Base-by-base conservation (phyloP, 2,797 vertebrate genomes). In the Molossus molossus region DNA sequence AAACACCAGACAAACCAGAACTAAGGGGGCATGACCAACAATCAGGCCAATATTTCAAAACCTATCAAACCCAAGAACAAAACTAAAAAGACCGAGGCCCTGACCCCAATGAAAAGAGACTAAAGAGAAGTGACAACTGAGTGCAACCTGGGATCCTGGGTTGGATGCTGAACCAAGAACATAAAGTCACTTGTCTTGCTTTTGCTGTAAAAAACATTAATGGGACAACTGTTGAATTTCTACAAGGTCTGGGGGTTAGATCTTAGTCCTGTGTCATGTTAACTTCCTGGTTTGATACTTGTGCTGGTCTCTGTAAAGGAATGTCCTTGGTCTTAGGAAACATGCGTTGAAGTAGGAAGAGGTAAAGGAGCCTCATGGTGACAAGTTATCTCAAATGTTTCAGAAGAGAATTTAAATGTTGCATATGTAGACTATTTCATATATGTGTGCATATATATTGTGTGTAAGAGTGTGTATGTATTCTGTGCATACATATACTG, bases 261-360 rank as follows among this genome's bases (percentile, higher is more conserved):
- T 25, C 21, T 33, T 0, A 27, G 45, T 40, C 13, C n/a, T 76
- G 1, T 1, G 6, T 13, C 1, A 3, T 12, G 45, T 15, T 29
- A 37, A 45, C 40, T 48, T 81, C 70, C 48, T 15, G 0, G 29
- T 15, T 60, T 72, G 50, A 53, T 67, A 25, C 58, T 48, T 17
- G 17, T 9, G 3, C 53, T n/a, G 21, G 6, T 11, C 25, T 57
- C 45, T 21, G 23, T 15, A 57, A 55, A 6, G 55, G 57, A 67
- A 50, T 3, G 11, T 55, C 33, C 7, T 62, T 4, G 13, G 57
- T 40, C 50, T 92, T 57, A 23, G 5, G 86, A 83, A 33, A 69
- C 40, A 9, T 1, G 14, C 6, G 40, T 45, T 45, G 13, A 80
- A 27, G 6, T 33, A 20, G 45, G 86, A 10, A n/a, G 21, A 65